Base-by-base conservation (phyloP, 2,888 invertebrate species). In the Dryobotodes eremita region DNA sequence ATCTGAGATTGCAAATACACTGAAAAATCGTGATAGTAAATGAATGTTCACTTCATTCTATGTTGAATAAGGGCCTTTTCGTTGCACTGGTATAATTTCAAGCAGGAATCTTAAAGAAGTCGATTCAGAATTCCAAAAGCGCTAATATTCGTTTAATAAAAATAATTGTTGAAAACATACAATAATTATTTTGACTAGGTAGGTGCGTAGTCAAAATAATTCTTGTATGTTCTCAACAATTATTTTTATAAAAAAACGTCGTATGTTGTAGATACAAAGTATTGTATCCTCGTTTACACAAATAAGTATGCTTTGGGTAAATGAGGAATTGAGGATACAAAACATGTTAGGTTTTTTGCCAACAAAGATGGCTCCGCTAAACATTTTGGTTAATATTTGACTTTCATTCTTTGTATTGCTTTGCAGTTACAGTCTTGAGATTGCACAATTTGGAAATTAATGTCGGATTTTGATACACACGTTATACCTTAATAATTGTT, bases 361-460 rank as follows among this genome's bases (percentile, higher is more conserved):
- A 64, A 64, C 50, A 69, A 50, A 79, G 2, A 50, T 48, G 10
- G 57, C 42, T 20, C 23, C 7, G 26, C 2, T 69, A 79, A 73
- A 70, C 11, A 59, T 65, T 48, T 36, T 48, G 26, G 15, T 36
- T 3, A 69, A 79, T 69, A 73, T 69, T 73, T 50, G 17, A 55
- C 42, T 64, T 69, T 57, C 0, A 69, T 69, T 80, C 50, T 68
- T 20, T 20, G 7, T 15, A 61, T 31, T 42, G 5, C 17, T 59
- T 61, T 42, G n/a, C 20, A 15, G 20, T 46, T 11, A 23, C 11
- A 11, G 15, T 50, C 57, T 71, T 15, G 17, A 65, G n/a, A 48
- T 48, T n/a, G 31, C 11, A n/a, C 5, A 26, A n/a, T 36, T 17
- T 26, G 8, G 6, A 57, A 23, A 50, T 50, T 2, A 13, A 68